Evolutionary conservation across 2,797 vertebrate genomes (phyloP), one percentile per base, ranked within the genome.

Genomic region (Pseudomugil tenellus): DNA sequence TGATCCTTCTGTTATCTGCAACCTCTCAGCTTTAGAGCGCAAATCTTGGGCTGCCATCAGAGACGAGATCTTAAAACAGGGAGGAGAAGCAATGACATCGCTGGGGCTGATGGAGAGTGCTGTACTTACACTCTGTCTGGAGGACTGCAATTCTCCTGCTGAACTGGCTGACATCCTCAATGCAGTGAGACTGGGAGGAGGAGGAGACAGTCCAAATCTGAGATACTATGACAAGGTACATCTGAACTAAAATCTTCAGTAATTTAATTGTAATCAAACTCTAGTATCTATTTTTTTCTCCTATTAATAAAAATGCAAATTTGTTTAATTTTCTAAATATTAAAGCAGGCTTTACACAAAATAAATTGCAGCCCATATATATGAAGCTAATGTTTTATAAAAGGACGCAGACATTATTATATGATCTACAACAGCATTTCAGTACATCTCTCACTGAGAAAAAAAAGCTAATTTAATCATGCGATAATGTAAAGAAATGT

Each of bases 151-250:
- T 0, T 89, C 92, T 31, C 92, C 93, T 0, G 23, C 80, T 35
- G 89, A 92, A 54, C 76, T 94, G 77, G 92, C 90, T 28, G 82
- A 89, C 56, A 77, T 80, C 55, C 91, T 95, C n/a, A 94, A 93
- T 35, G 89, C 79, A 13, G 84, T 95, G 62, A 91, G 92, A 52
- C 79, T 95, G 16, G 93, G 91, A 70, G 81, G 80, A 62, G 84
- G 74, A 78, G 86, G 72, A 74, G 67, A 81, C 11, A 49, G 67
- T 12, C 77, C 77, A 41, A 85, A 67, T 72, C 75, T 94, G 58
- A 91, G 94, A 90, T 92, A 94, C 80, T 95, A 93, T 29, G 94
- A 95, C 84, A 95, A 95, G 93, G 94, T 95, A 90, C 3, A 5
- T 25, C 3, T n/a, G 12, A 67, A 39, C 23, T 32, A 37, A 60